Base-by-base conservation (phyloP, 2,888 invertebrate genomes). In the Electrophaes corylata region DNA sequence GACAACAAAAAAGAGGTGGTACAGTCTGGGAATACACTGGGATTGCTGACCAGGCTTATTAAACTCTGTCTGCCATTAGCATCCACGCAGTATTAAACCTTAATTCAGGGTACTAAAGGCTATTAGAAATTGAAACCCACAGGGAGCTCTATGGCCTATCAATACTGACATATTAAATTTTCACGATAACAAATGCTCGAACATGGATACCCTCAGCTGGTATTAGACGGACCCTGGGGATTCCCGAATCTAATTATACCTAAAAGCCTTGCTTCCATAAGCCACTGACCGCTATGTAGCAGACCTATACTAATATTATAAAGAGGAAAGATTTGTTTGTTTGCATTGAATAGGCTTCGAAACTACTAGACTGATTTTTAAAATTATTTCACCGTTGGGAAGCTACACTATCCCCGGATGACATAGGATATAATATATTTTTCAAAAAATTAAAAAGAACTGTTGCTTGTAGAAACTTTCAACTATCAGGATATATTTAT, bases 221-320 rank as follows among this genome's bases (percentile, higher is more conserved):
- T 71, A 73, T 73, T 70, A 70, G 67, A 71, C 75, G 73, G 18
- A 23, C 50, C 35, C 73, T 73, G 59, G 64, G 55, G 57, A 62
- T 65, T 66, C 78, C 72, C 74, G 59, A 84, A 86, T 85, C 80
- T 81, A 84, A 84, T 86, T 86, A 37, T 84, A 75, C 78, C 70
- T 77, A 74, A 81, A 51, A 33, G 12, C 23, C 19, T 33, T 14
- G 10, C 14, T 43, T 20, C 6, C 4, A 12, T 10, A 16, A 16
- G 16, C 10, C n/a, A 6, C 1, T 14, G 16, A 37, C 37, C 37
- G 16, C 3, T 37, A 6, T 37, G 10, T 37, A 6, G 16, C 10
- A 2, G 6, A 16, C 16, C 10, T 37, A 6, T 0, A 1, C 10
- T 2, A 8, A n/a, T n/a, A n/a, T n/a, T n/a, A n/a, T n/a, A n/a